Evolutionary conservation across 2,113 vertebrate genomes (phyloP).

Genomic region (Emydura subglobosa): DNA sequence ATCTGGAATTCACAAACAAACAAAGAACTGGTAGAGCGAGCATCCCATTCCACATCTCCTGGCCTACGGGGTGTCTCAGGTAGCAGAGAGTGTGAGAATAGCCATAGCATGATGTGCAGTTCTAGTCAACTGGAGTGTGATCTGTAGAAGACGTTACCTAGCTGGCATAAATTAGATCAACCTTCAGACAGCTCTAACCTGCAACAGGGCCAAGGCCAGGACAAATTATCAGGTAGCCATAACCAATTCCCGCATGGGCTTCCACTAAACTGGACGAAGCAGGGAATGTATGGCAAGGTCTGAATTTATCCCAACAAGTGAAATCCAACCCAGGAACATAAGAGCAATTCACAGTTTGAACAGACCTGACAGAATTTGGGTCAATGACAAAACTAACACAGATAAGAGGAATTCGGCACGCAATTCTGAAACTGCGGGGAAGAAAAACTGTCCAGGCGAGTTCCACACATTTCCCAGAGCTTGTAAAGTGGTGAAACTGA

Average conservation of each 20-base stretch:
- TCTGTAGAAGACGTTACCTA: not conserved
- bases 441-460: not conserved
- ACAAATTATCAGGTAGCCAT: not conserved
- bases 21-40: not conserved
- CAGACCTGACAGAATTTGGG: not conserved
- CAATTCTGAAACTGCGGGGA: not conserved
- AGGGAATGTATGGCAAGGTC: not conserved
- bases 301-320: slow-evolving; percentile 1
- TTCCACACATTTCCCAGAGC: not conserved
- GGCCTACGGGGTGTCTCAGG: not conserved
- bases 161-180: not conserved
- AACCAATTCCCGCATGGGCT: not conserved
- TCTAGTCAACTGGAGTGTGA: not conserved
- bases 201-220: not conserved
- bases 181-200: not conserved
- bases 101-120: not conserved
- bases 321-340: not conserved
- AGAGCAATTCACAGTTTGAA: not conserved
- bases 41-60: not conserved
- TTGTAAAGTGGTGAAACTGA: not conserved
- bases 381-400: not conserved
- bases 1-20: not conserved
- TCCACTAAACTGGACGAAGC: not conserved
- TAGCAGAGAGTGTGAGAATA: not conserved
- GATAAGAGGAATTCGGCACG: not conserved